These are phyloP conservation scores for Sebastes dallii DNA, from an alignment of 2,797 vertebrate genomes.

Conservation along the genomic window DNA sequence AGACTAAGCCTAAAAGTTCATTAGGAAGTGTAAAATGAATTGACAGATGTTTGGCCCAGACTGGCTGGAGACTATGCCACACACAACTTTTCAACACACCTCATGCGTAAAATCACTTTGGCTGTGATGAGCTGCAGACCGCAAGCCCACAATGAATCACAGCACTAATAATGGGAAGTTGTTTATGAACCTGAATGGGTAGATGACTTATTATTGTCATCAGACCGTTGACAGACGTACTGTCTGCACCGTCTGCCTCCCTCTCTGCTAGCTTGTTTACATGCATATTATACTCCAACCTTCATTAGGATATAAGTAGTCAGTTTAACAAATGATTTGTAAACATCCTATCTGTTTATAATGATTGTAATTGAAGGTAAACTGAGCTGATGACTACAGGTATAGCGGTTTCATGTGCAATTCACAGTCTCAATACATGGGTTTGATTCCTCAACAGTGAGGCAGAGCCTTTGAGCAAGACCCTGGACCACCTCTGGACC, in stretches of 20 bases:
- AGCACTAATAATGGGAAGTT: constrained; percentile 47
- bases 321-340: not conserved
- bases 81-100: constrained; percentile 25
- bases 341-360: constrained; percentile 5
- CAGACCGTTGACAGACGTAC: constrained; percentile 21
- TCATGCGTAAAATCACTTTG: constrained; percentile 39
- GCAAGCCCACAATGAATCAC: constrained; percentile 61
- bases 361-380: not conserved
- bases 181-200: constrained; percentile 35
- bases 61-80: constrained; percentile 42
- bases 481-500: not conserved
- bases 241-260: constrained; percentile 26
- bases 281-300: not conserved
- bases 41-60: constrained; percentile 69
- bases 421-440: not conserved
- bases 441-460: not conserved
- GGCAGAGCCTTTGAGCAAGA: not conserved
- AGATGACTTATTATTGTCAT: constrained; percentile 41
- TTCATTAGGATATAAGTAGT: not conserved
- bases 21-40: constrained; percentile 68
- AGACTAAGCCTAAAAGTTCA: constrained; percentile 47
- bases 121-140: constrained; percentile 41
- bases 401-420: not conserved
- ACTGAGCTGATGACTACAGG: not conserved
- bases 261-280: constrained; percentile 4